Evolutionary conservation across 2,888 invertebrate genomes (phyloP).

Genomic region (Adelognathus sp.): DNA sequence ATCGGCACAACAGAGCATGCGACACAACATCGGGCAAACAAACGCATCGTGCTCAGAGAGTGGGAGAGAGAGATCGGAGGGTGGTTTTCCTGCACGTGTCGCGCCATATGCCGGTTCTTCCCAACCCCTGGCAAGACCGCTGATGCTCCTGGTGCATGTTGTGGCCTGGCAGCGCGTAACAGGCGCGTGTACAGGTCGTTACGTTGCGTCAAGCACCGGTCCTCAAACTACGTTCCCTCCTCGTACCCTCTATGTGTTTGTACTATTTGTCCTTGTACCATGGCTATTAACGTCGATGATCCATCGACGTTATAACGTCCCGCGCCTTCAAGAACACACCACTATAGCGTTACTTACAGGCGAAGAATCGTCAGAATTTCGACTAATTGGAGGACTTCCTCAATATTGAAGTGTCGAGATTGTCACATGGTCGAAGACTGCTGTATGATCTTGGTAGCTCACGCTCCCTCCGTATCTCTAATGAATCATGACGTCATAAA

Average conservation of each 20-base stretch:
- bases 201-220: slow-evolving; percentile 24
- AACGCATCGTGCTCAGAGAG: background rate
- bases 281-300: slow-evolving; percentile 1
- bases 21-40: slow-evolving; percentile 1
- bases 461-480: too few relatives aligned
- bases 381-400: slow-evolving; percentile 15
- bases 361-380: background rate
- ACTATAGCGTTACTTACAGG: background rate
- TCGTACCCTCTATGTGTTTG: background rate
- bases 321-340: background rate
- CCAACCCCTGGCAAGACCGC: slow-evolving; percentile 52
- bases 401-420: background rate
- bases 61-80: slow-evolving; percentile 29
- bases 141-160: slow-evolving; percentile 12
- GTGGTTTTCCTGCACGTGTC: slow-evolving; percentile 66
- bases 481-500: too few relatives aligned
- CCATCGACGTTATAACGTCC: background rate
- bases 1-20: background rate
- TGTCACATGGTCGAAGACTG: too few relatives aligned
- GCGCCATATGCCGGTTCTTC: slow-evolving; percentile 64
- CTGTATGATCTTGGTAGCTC: too few relatives aligned
- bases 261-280: background rate
- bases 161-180: slow-evolving; percentile 24
- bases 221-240: background rate
- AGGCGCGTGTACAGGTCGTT: slow-evolving; percentile 43